Evolutionary conservation across 2,113 vertebrate genomes (phyloP).

Genomic region (Neogobius melanostomus): DNA sequence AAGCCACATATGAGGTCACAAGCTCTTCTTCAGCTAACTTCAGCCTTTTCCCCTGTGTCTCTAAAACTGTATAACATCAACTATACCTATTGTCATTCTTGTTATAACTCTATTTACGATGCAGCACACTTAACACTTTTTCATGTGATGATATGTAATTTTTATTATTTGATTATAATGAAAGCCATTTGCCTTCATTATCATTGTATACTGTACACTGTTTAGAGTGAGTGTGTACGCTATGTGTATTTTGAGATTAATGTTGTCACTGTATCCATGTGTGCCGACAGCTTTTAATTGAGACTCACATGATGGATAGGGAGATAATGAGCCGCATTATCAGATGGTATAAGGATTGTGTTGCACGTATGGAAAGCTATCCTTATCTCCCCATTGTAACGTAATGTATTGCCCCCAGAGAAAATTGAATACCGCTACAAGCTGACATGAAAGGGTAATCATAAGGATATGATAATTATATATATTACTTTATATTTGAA

Average conservation of each 20-base stretch:
- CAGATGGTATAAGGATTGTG: constrained; percentile 47
- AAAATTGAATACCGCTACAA: constrained; percentile 12
- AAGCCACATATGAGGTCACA: too few species aligned
- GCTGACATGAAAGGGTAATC: background rate
- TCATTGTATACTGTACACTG: background rate
- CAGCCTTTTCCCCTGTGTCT: too few species aligned
- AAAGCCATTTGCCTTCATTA: constrained; percentile 21
- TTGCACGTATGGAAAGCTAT: constrained; percentile 44
- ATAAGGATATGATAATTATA: constrained; percentile 5
- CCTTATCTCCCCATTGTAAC: constrained; percentile 32
- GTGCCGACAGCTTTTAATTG: constrained; percentile 54
- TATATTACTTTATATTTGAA: constrained; percentile 8
- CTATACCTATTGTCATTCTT: too few species aligned
- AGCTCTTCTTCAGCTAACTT: too few species aligned
- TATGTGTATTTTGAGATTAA: constrained; percentile 39
- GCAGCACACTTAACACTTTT: too few species aligned
- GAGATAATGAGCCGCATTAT: constrained; percentile 51
- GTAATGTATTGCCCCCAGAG: constrained; percentile 20
- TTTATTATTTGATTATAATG: constrained; percentile 1
- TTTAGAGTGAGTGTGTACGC: background rate
- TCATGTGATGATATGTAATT: background rate
- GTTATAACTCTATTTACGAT: too few species aligned
- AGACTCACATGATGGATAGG: constrained; percentile 47
- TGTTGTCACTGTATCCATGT: constrained; percentile 50
- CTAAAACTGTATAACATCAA: too few species aligned